Percentiles rank a stretch among this genome's conserved stretches.
Evolutionary conservation across 2,797 vertebrate species (phyloP).

Genomic region (Dromococcyx pavoninus): DNA sequence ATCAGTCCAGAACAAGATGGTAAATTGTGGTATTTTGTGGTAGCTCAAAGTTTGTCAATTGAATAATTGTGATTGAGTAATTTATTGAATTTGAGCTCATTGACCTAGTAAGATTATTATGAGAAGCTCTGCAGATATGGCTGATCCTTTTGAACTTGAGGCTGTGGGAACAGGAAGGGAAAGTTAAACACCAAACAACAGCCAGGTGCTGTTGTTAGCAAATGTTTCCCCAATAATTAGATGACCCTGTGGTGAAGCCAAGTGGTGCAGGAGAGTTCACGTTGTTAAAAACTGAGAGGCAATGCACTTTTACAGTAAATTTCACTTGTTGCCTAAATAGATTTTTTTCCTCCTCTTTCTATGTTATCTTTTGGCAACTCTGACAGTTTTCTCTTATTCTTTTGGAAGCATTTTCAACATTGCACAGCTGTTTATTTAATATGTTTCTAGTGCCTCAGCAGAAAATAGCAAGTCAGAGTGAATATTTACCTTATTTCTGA

Average conservation of each 20-base stretch:
- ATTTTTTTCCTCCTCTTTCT: accelerated
- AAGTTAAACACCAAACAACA: constrained; percentile 33
- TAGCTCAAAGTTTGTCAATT: neutral
- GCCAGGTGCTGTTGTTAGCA: constrained; percentile 38
- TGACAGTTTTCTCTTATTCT: constrained; percentile 51
- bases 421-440: constrained; percentile 72
- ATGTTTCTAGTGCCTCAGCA: constrained; percentile 52
- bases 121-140: neutral
- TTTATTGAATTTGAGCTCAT: neutral
- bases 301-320: neutral
- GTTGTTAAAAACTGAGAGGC: neutral
- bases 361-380: constrained; percentile 43
- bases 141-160: neutral
- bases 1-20: neutral
- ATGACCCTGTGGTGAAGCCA: neutral
- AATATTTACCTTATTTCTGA: constrained; percentile 64
- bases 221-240: constrained; percentile 34
- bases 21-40: neutral
- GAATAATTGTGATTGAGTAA: neutral
- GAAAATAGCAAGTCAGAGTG: constrained; percentile 61
- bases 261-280: neutral
- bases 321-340: constrained; percentile 12
- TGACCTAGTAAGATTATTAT: neutral
- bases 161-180: neutral
- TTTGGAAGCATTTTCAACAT: constrained; percentile 60